Base-by-base conservation (phyloP, 2,797 vertebrate genomes). In the Onychomys torridus region DNA sequence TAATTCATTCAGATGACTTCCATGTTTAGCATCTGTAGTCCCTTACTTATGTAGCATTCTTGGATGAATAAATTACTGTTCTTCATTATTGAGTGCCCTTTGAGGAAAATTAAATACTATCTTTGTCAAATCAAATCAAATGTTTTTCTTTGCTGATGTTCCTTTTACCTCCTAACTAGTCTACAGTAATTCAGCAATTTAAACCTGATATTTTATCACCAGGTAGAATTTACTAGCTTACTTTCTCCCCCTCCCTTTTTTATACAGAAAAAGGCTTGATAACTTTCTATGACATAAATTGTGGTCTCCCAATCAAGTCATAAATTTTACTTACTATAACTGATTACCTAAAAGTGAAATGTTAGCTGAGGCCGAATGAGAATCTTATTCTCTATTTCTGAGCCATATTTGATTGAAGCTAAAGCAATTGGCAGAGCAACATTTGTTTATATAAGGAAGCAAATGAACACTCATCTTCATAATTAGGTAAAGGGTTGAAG, bases 291-390 rank as follows among this genome's bases (percentile, higher is more conserved):
- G 32, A 73, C 21, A 96, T 11, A 84, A 81, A 88, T 91, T 87
- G 63, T 94, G 46, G 0, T 57, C 32, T 73, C 61, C 78, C 23
- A 79, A 96, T 73, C 57, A 29, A 77, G 57, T 32, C 63, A 83
- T 57, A 84, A 88, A 86, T 96, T 88, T 91, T 79, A 90, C 59
- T 90, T 94, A 49, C 19, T 59, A 83, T 9, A 86, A 84, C 27
- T 67, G 46, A 90, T 3, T 77, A 5, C 27, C 40, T 21, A 67
- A 79, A 57, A 79, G 16, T 73, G 40, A 37, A 90, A 78, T 83
- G 52, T 57, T 84, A 87, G 6, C 9, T 90, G 12, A 67, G 11
- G n/a, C 12, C 19, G n/a, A 89, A 79, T 67, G 40, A 69, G 1
- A 57, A 32, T 34, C 12, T 77, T 59, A n/a, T 23, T 29, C 32